Base-by-base conservation (phyloP, 2,888 invertebrate genomes). In the Nomada ferruginata region DNA sequence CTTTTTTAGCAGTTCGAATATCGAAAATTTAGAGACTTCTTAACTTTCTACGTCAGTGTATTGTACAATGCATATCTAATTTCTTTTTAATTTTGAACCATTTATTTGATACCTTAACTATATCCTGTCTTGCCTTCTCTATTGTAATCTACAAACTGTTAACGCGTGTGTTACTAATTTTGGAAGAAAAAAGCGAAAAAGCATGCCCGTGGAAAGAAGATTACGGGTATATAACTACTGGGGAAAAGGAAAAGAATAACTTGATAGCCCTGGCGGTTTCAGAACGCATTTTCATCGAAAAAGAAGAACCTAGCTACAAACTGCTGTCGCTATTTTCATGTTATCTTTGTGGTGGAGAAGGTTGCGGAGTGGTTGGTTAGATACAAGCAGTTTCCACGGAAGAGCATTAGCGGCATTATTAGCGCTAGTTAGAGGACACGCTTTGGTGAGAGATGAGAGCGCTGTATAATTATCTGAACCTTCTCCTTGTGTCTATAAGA, bases 391-490 rank as follows among this genome's bases (percentile, higher is more conserved):
- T 90, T 92, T 92, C 90, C 89, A 89, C 87, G 90, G 88, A 90
- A 89, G 89, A 89, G 86, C 92, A 92, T 92, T 92, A 92, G 91
- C 90, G 89, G 89, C 87, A 89, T 91, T 92, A 92, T 92, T 92
- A 91, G 91, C 90, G 89, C 89, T 91, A 90, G 91, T 91, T 92
- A 91, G 91, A 90, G 86, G 90, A 87, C 90, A 88, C 89, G 86
- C 84, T 85, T 88, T 87, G 87, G 82, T 87, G 91, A 92, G 87
- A 91, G 90, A 91, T 85, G 90, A 89, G 91, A 87, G 88, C 83
- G 85, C 88, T 88, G 87, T 91, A 89, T 91, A 91, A 91, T 91
- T 91, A 92, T 91, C 87, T 85, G 82, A 65, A 69, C 50, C 84
- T 78, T 75, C 83, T 74, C 82, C 76, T 65, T 63, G 66, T 71